These are phyloP conservation scores for Brachypteracias leptosomus DNA, from an alignment of 2,113 vertebrate genomes.

Conservation along the genomic window DNA sequence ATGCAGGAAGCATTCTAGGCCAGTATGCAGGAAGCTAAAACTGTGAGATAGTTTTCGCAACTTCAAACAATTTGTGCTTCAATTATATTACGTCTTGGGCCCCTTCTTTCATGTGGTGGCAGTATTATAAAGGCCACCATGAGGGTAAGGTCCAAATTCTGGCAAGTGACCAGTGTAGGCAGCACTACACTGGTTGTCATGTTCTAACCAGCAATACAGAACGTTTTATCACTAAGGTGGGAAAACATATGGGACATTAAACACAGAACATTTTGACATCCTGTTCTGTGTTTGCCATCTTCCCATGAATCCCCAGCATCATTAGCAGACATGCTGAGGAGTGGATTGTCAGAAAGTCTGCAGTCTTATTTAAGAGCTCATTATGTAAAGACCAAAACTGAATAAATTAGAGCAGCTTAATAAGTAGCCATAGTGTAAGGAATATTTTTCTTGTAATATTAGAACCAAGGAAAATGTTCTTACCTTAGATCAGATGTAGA, in stretches of 20 bases:
- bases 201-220: neutral
- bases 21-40: neutral
- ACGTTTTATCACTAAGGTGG: neutral
- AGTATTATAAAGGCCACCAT: neutral
- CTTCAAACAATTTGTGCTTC: neutral
- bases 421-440: neutral
- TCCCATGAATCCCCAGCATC: neutral
- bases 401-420: neutral
- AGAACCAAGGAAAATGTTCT: neutral
- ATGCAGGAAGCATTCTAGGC: too few relatives aligned
- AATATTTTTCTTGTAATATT: neutral
- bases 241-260: neutral
- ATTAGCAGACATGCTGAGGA: neutral
- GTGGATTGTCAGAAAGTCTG: neutral
- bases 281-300: neutral
- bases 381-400: neutral
- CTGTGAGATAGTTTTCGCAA: neutral
- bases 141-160: neutral
- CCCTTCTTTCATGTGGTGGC: neutral
- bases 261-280: neutral
- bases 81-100: neutral
- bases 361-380: neutral
- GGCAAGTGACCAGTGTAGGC: neutral
- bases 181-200: neutral
- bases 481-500: neutral